Evolutionary conservation across 2,113 vertebrate genomes (phyloP), one percentile per base, ranked within the genome.

Genomic region (Nerophis lumbriciformis): DNA sequence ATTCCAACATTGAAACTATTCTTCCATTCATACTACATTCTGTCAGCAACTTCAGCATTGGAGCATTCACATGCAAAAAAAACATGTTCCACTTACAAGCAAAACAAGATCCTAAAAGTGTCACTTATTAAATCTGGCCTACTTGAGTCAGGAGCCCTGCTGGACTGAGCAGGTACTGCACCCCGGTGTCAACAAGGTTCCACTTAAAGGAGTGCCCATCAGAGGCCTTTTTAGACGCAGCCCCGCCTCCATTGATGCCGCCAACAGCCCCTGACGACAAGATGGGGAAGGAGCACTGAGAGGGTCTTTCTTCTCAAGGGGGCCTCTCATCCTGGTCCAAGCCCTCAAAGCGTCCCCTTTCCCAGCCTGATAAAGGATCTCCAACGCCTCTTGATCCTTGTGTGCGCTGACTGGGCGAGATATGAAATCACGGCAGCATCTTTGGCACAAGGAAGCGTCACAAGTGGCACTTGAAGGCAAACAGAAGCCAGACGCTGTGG

Each of bases 401-500:
- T 15, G 16, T 5, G 6, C 12, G 45, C 37, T 28, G 14, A 21
- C 15, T 19, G 15, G 14, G 12, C 48, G 52, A 49, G 13, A 21
- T 0, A 15, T 19, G 48, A 42, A 48, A 48, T 44, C 53, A 44
- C 19, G 37, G 10, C 39, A 15, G 8, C 9, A 0, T 37, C 61
- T 55, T 28, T 28, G 28, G 28, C 28, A 19, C 19, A 65, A 57
- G 14, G 51, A 62, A 38, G 55, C 28, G 65, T 59, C 66, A 37
- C 69, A 72, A 73, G 70, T 63, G 72, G 63, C 68, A 74, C 65
- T 81, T 73, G 73, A 73, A 73, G 66, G 64, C 57, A 68, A 55
- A 80, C 77, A 77, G 75, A 77, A 83, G 78, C 66, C 64, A 84
- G 78, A 65, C 76, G 53, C 77, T 81, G 81, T 76, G 76, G 84